Base-by-base conservation (phyloP, 1,140 invertebrate genomes). In the Drosophila rufa region DNA sequence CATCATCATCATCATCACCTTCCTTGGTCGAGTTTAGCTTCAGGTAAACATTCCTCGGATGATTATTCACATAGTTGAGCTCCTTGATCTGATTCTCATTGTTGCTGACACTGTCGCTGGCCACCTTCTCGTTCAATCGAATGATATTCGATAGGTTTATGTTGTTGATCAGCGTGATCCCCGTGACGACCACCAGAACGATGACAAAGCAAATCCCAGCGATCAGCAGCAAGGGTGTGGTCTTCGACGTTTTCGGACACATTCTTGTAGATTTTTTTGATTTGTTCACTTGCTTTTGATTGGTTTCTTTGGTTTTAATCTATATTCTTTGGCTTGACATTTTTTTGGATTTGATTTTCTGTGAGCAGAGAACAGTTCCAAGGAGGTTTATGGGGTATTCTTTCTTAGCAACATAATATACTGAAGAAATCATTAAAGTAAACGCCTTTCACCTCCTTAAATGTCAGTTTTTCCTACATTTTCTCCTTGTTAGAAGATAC, bases 101-200 rank as follows among this genome's bases (percentile, higher is more conserved):
- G 33, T 83, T 76, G 15, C 89, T 87, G 27, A 92, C 90, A 50
- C 91, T 92, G 48, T 92, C 91, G 79, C 91, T 92, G 76, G 91
- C 91, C 66, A 92, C 91, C 74, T 92, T 85, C 78, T 92, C 92
- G 48, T 92, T 92, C 48, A 92, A 55, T 15, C 91, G 81, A 51
- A 92, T 92, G 12, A 92, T 92, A 27, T 92, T 92, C 36, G 92
- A 92, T 17, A 92, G 56, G 59, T 92, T 92, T 12, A 92, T 91
- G 62, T 92, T 92, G 55, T 92, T 92, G 75, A 92, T 92, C 59
- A 92, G 60, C 1, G 92, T 92, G 9, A 92, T 77, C 8, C 92
- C 92, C 8, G 92, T 92, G 30, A 92, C 77, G 15, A 62, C 90
- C 17, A 92, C 92, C 38, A 92, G 75, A 0, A 92, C 73, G 55